Evolutionary conservation across 1,140 invertebrate species (phyloP).

Genomic region (Rhynchophorus ferrugineus): DNA sequence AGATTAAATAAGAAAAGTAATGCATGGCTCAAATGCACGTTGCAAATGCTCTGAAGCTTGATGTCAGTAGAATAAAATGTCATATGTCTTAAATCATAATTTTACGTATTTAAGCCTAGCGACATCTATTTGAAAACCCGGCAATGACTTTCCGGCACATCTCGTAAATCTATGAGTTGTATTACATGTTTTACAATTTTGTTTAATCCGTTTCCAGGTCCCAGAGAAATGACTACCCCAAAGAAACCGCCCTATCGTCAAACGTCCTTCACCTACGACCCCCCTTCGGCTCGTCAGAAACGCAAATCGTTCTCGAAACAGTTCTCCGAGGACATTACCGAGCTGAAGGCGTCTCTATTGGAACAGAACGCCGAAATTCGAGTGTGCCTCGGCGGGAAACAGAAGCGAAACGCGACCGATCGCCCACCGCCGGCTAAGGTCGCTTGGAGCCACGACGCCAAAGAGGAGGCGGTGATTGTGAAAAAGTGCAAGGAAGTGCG

Average conservation of each 20-base stretch:
- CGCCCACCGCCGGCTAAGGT: constrained; percentile 28
- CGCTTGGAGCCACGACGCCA: constrained; percentile 30
- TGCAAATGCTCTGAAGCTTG: no score
- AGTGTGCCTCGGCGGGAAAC: constrained; percentile 26
- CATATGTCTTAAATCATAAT: no score
- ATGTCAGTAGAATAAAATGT: no score
- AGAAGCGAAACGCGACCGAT: constrained; percentile 15
- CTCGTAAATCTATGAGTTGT: no score
- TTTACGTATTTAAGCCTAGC: no score
- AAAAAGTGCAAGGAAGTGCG: constrained; percentile 35
- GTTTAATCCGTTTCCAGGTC: no score
- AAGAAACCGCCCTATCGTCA: constrained; percentile 31
- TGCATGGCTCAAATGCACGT: no score
- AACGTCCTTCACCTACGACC: constrained; percentile 32
- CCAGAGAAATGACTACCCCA: constrained; percentile 20
- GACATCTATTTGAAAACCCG: no score
- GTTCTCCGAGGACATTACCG: constrained; percentile 32
- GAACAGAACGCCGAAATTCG: constrained; percentile 16
- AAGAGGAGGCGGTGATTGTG: constrained; percentile 29
- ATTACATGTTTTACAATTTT: no score
- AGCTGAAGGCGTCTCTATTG: constrained; percentile 20
- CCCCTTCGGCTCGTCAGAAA: constrained; percentile 15
- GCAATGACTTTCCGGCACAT: no score
- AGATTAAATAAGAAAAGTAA: no score
- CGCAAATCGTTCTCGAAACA: constrained; percentile 33